Conservation (phyloP, 2,113 vertebrate species). For the Todiramphus saurophagus region DNA sequence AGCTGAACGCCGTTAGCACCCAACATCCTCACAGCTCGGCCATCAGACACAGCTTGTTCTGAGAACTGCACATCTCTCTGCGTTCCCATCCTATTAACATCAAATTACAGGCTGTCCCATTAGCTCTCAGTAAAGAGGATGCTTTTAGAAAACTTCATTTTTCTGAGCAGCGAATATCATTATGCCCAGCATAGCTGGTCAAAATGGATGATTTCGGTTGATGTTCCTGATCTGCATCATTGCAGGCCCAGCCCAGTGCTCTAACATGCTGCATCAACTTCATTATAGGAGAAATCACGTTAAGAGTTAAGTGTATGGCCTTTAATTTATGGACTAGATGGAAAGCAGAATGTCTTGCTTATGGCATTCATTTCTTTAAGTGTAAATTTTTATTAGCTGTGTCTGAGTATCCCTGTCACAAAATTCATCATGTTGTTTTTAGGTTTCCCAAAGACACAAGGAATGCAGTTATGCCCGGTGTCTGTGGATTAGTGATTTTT, state of each 20-base stretch:
- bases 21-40: accelerated
- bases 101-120: background rate
- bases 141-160: background rate
- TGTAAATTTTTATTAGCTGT: background rate
- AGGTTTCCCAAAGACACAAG: background rate
- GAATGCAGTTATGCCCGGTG: background rate
- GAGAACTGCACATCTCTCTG: background rate
- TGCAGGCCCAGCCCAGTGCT: background rate
- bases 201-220: background rate
- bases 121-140: background rate
- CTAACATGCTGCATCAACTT: background rate
- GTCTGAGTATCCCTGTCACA: background rate
- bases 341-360: background rate
- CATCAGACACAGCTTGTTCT: background rate
- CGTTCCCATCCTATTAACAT: background rate
- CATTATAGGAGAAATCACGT: background rate
- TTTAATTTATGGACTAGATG: background rate
- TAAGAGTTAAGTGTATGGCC: background rate
- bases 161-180: background rate
- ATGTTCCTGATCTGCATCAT: background rate
- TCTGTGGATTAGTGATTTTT: background rate
- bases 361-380: background rate
- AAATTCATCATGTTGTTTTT: background rate
- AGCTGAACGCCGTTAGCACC: accelerated
- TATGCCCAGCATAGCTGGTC: background rate